A percentile compares a stretch with the other conserved stretches of the same genome.
These are phyloP conservation scores for Apotomis turbidana DNA, from an alignment of 2,888 invertebrate species.

Conservation along the genomic window DNA sequence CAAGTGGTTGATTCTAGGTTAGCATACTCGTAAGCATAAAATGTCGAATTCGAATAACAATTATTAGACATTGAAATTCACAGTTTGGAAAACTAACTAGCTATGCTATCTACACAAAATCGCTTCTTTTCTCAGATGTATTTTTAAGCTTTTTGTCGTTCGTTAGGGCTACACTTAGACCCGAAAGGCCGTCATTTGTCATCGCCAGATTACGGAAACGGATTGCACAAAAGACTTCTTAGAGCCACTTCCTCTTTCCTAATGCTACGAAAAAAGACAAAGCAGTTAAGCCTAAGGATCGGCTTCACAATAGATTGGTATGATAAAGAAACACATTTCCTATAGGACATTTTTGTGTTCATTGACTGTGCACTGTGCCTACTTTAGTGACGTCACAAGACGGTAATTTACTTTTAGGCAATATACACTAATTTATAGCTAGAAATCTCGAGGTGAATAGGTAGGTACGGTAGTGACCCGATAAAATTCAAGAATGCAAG, in stretches of 20 bases:
- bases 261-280: conserved; percentile 36
- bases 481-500: too few relatives aligned
- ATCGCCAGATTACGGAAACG: conserved; percentile 39
- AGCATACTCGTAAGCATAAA: too few relatives aligned
- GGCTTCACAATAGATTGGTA: conserved; percentile 32
- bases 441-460: too few relatives aligned
- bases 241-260: conserved; percentile 37
- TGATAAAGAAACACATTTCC: conserved; percentile 12
- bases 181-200: conserved; percentile 30
- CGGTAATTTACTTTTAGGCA: too few relatives aligned
- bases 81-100: not conserved
- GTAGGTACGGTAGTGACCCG: too few relatives aligned
- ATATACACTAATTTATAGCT: too few relatives aligned
- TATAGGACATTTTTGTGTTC: not conserved
- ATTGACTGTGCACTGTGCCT: too few relatives aligned
- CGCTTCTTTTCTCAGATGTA: not conserved
- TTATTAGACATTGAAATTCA: too few relatives aligned
- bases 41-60: too few relatives aligned
- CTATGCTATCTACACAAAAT: too few relatives aligned
- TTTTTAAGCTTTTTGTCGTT: conserved; percentile 16
- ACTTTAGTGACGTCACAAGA: too few relatives aligned
- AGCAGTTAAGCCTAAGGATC: conserved; percentile 22
- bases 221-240: conserved; percentile 38
- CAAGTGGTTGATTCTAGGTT: too few relatives aligned
- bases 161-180: conserved; percentile 19